These are phyloP conservation scores for Zygaena filipendulae DNA, from an alignment of 2,888 invertebrate species.

Conservation along the genomic window DNA sequence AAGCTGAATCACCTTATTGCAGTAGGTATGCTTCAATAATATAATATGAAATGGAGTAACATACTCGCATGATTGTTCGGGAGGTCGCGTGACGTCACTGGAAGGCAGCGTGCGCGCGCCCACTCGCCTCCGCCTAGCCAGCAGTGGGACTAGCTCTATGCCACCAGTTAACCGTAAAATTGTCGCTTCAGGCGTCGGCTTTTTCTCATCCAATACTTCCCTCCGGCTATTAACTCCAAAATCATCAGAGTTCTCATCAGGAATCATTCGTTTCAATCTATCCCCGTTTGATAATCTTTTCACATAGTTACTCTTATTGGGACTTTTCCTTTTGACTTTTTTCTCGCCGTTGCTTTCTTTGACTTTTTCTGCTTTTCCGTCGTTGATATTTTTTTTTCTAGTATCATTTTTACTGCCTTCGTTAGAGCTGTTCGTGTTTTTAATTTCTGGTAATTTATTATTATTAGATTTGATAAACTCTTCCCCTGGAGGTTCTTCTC, in stretches of 20 bases:
- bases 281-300: slow-evolving; percentile 44
- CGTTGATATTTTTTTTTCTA: slow-evolving; percentile 14
- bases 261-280: slow-evolving; percentile 28
- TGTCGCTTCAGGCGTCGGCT: slow-evolving; percentile 45
- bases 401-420: slow-evolving; percentile 17
- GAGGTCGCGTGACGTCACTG: slow-evolving; percentile 55
- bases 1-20: too few relatives aligned
- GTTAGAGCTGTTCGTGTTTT: slow-evolving; percentile 23
- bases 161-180: slow-evolving; percentile 70
- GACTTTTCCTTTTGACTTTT: slow-evolving; percentile 27
- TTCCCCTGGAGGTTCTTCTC: slow-evolving; percentile 24
- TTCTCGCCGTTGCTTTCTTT: slow-evolving; percentile 16
- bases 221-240: slow-evolving; percentile 14
- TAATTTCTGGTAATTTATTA: slow-evolving; percentile 45
- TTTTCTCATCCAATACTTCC: slow-evolving; percentile 24
- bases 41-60: too few relatives aligned
- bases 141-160: slow-evolving; percentile 79
- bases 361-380: slow-evolving; percentile 19
- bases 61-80: slow-evolving; percentile 51
- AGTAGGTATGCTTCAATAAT: too few relatives aligned
- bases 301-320: slow-evolving; percentile 38
- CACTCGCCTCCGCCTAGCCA: slow-evolving; percentile 72
- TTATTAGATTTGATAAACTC: slow-evolving; percentile 27
- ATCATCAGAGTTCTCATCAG: slow-evolving; percentile 28
- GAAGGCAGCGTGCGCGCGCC: slow-evolving; percentile 58